These are phyloP conservation scores for Drosophila aff. DNA, from an alignment of 1,140 invertebrate genomes.

Conservation along the genomic window DNA sequence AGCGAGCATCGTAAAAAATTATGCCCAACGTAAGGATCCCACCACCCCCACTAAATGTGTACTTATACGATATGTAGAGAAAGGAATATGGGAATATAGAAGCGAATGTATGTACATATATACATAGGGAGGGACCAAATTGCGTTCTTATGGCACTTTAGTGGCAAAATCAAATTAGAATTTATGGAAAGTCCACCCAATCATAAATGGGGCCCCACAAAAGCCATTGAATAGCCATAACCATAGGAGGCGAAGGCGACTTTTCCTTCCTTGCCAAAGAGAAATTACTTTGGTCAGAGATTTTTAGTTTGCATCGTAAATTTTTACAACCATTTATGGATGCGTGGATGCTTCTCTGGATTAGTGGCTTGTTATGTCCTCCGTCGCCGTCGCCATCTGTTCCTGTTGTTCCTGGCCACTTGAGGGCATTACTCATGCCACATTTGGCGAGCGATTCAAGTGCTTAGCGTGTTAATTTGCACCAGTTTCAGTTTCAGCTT, in stretches of 20 bases:
- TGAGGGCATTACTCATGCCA: conserved; percentile 82
- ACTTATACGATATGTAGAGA: background rate
- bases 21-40: conserved; percentile 71
- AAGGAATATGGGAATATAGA: background rate
- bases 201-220: conserved; percentile 69
- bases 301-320: conserved; percentile 72
- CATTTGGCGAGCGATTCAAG: conserved; percentile 77
- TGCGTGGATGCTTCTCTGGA: too few species aligned
- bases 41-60: conserved; percentile 17
- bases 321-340: conserved; percentile 39
- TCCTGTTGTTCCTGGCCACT: conserved; percentile 60
- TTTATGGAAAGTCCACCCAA: conserved; percentile 80
- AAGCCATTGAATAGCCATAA: conserved; percentile 66
- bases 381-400: conserved; percentile 10
- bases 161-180: conserved; percentile 84
- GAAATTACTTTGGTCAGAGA: conserved; percentile 32
- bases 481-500: conserved; percentile 33
- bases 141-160: conserved; percentile 82
- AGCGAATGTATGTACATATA: background rate
- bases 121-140: conserved; percentile 48
- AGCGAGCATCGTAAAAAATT: conserved; percentile 81
- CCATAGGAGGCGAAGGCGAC: conserved; percentile 23
- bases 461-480: conserved; percentile 82
- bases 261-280: conserved; percentile 3
- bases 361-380: conserved; percentile 78